These are phyloP conservation scores for Sarcophilus harrisii DNA, from an alignment of 2,797 vertebrate genomes.

Conservation along the genomic window DNA sequence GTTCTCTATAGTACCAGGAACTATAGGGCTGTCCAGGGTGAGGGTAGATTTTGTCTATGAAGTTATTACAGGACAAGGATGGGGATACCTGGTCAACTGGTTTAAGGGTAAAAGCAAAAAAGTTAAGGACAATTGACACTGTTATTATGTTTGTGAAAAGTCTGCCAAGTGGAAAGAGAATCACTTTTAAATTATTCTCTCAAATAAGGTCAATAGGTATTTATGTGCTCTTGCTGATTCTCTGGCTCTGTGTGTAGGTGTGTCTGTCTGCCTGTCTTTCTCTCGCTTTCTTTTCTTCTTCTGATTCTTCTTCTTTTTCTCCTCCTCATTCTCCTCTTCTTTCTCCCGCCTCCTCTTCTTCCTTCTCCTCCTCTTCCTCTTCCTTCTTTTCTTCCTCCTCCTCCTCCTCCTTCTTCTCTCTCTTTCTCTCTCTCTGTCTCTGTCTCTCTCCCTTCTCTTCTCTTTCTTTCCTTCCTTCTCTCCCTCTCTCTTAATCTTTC, in stretches of 20 bases:
- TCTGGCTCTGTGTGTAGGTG: too few species aligned
- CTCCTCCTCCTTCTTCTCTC: too few species aligned
- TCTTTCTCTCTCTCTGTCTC: too few species aligned
- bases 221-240: neutral
- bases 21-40: neutral
- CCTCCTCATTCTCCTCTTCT: too few species aligned
- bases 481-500: too few species aligned
- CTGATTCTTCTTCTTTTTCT: too few species aligned
- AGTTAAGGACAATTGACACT: neutral
- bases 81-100: neutral
- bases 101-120: neutral
- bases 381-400: too few species aligned
- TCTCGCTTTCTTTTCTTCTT: too few species aligned
- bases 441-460: too few species aligned
- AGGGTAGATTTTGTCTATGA: neutral
- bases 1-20: neutral
- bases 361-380: too few species aligned
- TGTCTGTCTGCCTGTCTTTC: too few species aligned
- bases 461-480: too few species aligned
- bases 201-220: neutral
- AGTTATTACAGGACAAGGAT: neutral
- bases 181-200: neutral
- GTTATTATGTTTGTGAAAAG: neutral
- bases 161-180: neutral
- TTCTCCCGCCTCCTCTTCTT: accelerated